Conservation (phyloP, 1,140 invertebrate species). For the Mizuhopecten yessoensis region DNA sequence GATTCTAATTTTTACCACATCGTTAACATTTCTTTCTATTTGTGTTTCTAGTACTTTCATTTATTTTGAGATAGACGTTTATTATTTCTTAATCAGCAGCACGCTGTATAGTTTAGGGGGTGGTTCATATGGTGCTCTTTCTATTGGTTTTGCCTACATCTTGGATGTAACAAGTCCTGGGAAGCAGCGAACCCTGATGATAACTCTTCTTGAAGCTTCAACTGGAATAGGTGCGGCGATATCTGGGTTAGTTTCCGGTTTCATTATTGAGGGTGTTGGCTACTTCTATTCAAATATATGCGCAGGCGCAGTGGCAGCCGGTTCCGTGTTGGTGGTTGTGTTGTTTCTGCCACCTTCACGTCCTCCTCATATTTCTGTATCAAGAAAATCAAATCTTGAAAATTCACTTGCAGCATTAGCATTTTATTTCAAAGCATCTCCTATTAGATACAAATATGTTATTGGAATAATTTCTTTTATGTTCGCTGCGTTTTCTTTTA, state of each 20-base stretch:
- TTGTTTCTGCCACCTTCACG: conserved; percentile 52
- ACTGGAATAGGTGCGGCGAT: conserved; percentile 44
- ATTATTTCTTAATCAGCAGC: conserved; percentile 42
- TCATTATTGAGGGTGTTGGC: conserved; percentile 48
- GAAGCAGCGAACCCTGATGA: conserved; percentile 40
- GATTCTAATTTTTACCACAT: background rate
- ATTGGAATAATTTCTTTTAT: conserved; percentile 52
- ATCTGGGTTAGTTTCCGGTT: conserved; percentile 27
- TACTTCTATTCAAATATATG: conserved; percentile 44
- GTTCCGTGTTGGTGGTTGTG: conserved; percentile 13
- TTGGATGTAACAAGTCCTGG: conserved; percentile 53
- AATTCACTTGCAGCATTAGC: conserved; percentile 41
- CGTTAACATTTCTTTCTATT: background rate
- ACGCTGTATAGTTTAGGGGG: conserved; percentile 29
- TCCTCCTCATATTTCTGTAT: background rate
- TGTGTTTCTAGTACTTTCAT: conserved; percentile 36
- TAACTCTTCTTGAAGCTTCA: background rate
- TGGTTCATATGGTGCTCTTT: background rate
- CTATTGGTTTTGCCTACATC: conserved; percentile 42
- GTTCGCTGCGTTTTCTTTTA: background rate
- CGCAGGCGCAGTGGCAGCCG: background rate
- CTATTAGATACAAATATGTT: conserved; percentile 49
- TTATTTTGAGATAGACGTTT: conserved; percentile 48
- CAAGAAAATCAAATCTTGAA: background rate
- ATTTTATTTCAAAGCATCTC: conserved; percentile 21